These are phyloP conservation scores for Podarcis lilfordi DNA, from an alignment of 2,797 vertebrate genomes.

Conservation along the genomic window DNA sequence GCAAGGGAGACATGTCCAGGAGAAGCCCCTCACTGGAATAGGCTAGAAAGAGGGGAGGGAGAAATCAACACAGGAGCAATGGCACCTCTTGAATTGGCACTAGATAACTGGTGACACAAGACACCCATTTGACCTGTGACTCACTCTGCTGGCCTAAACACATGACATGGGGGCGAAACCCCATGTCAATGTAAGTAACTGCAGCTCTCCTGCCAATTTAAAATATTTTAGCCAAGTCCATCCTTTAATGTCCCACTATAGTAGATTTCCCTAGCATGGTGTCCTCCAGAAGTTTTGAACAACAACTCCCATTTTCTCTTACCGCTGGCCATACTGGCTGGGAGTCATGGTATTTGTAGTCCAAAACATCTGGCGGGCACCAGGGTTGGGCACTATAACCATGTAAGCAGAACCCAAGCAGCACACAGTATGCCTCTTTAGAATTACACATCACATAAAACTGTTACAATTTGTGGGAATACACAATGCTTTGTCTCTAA, in stretches of 20 bases:
- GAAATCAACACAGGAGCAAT: not conserved
- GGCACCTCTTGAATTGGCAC: conserved; percentile 33
- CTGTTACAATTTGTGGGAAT: not conserved
- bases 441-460: not conserved
- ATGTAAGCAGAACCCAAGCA: conserved; percentile 3
- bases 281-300: too few relatives aligned
- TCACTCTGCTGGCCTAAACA: conserved; percentile 1
- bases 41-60: not conserved
- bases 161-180: not conserved
- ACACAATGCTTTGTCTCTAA: conserved; percentile 7
- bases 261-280: not conserved
- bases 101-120: not conserved
- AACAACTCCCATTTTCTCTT: too few relatives aligned
- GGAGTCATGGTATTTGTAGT: too few relatives aligned
- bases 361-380: too few relatives aligned
- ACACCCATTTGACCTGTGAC: not conserved
- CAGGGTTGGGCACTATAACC: not conserved
- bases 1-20: not conserved
- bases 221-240: not conserved
- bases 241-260: not conserved
- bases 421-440: conserved; percentile 5
- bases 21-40: not conserved
- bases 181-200: not conserved
- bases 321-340: too few relatives aligned
- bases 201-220: not conserved